These are phyloP conservation scores for Mycetomoellerius zeteki DNA, from an alignment of 1,140 invertebrate genomes.

Conservation along the genomic window DNA sequence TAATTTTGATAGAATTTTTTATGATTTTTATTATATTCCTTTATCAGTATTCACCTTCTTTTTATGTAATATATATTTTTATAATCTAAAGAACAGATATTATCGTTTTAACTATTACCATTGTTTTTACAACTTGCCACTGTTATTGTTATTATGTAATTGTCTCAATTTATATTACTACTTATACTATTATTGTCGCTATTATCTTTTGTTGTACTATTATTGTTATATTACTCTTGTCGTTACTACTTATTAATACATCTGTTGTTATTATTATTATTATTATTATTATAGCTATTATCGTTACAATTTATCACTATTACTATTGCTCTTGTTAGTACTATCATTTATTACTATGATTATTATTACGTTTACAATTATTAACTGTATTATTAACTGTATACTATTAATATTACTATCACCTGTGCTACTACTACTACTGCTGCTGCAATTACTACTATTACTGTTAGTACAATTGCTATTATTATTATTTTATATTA, in stretches of 20 bases:
- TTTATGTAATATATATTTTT: constrained; percentile 17
- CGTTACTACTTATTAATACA: constrained; percentile 33
- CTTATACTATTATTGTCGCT: constrained; percentile 15
- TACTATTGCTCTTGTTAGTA: constrained; percentile 33
- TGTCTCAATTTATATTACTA: constrained; percentile 26
- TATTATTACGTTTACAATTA: constrained; percentile 43
- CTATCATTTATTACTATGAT: background rate
- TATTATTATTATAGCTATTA: constrained; percentile 37
- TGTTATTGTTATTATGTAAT: constrained; percentile 14
- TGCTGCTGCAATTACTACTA: constrained; percentile 53
- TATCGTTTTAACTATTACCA: constrained; percentile 12
- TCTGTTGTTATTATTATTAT: constrained; percentile 3
- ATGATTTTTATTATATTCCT: constrained; percentile 24
- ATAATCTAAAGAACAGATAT: background rate
- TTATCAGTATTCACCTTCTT: constrained; percentile 15
- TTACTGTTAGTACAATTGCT: constrained; percentile 47
- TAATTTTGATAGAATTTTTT: constrained; percentile 56
- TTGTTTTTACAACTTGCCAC: constrained; percentile 18
- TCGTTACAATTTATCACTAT: constrained; percentile 32
- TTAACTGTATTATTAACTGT: constrained; percentile 4
- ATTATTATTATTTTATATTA: constrained; percentile 56
- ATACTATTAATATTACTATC: constrained; percentile 15
- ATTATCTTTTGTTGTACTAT: constrained; percentile 3
- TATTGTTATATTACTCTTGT: constrained; percentile 16
- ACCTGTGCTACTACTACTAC: constrained; percentile 41